Conservation (phyloP, 2,888 invertebrate species). For the Dynastes tityus region DNA sequence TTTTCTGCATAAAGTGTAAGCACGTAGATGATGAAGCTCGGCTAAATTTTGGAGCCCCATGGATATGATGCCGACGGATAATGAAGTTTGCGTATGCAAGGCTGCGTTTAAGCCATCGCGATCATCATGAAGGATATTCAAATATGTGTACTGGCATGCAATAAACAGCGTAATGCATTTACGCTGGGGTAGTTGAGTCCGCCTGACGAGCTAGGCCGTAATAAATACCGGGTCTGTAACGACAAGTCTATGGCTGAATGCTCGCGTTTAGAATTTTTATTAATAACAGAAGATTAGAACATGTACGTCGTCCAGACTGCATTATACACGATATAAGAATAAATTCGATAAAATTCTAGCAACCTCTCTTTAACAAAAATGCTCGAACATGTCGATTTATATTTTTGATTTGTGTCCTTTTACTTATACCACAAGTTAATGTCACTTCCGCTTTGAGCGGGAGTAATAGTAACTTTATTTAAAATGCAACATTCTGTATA, state of each 20-base stretch:
- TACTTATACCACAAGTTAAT: too few species aligned
- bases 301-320: neutral
- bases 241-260: neutral
- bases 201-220: neutral
- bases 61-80: slow-evolving; percentile 50
- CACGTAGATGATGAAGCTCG: slow-evolving; percentile 28
- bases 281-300: neutral
- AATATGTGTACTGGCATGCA: slow-evolving; percentile 58
- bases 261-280: slow-evolving; percentile 18
- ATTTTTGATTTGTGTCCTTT: too few species aligned
- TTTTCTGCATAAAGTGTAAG: slow-evolving; percentile 11
- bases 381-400: too few species aligned
- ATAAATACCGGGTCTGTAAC: slow-evolving; percentile 11
- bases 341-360: too few species aligned
- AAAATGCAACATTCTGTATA: too few species aligned
- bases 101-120: slow-evolving; percentile 59
- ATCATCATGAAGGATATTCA: slow-evolving; percentile 58
- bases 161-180: slow-evolving; percentile 58
- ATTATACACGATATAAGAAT: too few species aligned
- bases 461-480: too few species aligned
- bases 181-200: slow-evolving; percentile 16
- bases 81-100: slow-evolving; percentile 63
- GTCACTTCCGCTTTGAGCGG: too few species aligned
- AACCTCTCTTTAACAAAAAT: too few species aligned
- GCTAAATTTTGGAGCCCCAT: slow-evolving; percentile 7